Base-by-base conservation (phyloP, 2,113 vertebrate species). In the Cathartes aura region DNA sequence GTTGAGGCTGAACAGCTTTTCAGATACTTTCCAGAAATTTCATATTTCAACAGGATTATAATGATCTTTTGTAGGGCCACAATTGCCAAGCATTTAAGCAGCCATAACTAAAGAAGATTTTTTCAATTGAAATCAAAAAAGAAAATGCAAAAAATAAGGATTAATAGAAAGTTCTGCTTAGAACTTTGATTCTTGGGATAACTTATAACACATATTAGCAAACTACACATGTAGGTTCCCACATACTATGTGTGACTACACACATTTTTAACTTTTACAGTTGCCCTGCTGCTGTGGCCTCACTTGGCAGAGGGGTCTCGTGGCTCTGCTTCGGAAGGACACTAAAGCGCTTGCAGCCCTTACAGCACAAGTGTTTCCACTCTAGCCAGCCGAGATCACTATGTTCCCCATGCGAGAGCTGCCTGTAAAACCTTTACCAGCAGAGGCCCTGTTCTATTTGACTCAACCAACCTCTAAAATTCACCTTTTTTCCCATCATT, bases 281-380 rank as follows among this genome's bases (percentile, higher is more conserved):
- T 24, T 67, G 40, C 50, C 6, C 5, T 24, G 7, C 15, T 2
- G 2, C 18, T 73, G 20, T 40, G 29, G 34, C 52, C 38, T 89
- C 10, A 5, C 1, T 1, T 27, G 42, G 36, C 21, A 76, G 43
- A 64, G 26, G 24, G 8, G 5, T 63, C 24, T 59, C 2, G 1
- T 45, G 52, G 30, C 8, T 72, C 67, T 71, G 27, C 52, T 75
- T 78, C 6, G 4, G 29, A 53, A 55, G 27, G 53, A 64, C 29
- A 40, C 13, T 4, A 30, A 59, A 82, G 23, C 1, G 1, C 36
- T 24, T 45, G n/a, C 29, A 68, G 38, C 22, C 13, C 27, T 91
- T 21, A 32, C 36, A 40, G 42, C 2, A 8, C 1, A 1, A 56
- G 12, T 24, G 30, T 9, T 91, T 52, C 10, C 47, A 40, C 12